A percentile compares a stretch with the other conserved stretches of the same genome.
Conservation (phyloP, 2,113 vertebrate species). For the Cyprinodon variegatus region DNA sequence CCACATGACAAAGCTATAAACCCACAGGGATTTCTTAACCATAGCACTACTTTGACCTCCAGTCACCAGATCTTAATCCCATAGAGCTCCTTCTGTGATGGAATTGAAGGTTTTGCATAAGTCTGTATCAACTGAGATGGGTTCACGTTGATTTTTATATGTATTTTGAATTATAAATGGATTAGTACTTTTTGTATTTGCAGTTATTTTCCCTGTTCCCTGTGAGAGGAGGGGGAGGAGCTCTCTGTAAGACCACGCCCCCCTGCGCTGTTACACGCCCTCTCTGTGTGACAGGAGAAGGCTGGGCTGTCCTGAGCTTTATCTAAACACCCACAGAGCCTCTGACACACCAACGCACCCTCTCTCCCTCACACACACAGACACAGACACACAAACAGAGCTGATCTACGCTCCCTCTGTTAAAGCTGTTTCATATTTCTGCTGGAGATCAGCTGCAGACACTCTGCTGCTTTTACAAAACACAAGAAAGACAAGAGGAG, state of each 20-base stretch:
- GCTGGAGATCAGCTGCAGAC: conserved; percentile 66
- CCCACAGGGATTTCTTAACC: too few relatives aligned
- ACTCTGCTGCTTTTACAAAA: conserved; percentile 64
- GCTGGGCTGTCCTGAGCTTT: conserved; percentile 78
- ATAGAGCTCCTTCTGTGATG: too few relatives aligned
- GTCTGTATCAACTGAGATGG: too few relatives aligned
- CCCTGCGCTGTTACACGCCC: conserved; percentile 67
- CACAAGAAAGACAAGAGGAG: conserved; percentile 40
- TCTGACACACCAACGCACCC: conserved; percentile 27
- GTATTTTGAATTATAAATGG: too few relatives aligned
- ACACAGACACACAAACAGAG: conserved; percentile 35
- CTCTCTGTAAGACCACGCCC: conserved; percentile 61
- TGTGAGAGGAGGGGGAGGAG: conserved; percentile 49
- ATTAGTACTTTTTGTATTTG: neutral
- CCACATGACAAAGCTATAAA: too few relatives aligned
- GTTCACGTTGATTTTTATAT: too few relatives aligned
- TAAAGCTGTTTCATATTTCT: conserved; percentile 69
- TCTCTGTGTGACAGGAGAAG: conserved; percentile 69
- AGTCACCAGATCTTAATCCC: too few relatives aligned
- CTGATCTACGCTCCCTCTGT: conserved; percentile 63
- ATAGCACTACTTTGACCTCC: too few relatives aligned
- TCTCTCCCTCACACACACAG: neutral
- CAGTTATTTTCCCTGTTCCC: neutral
- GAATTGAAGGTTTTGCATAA: too few relatives aligned
- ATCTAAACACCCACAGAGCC: conserved; percentile 68